Conservation (phyloP, 1,140 invertebrate genomes). For the Oppia nitens region DNA sequence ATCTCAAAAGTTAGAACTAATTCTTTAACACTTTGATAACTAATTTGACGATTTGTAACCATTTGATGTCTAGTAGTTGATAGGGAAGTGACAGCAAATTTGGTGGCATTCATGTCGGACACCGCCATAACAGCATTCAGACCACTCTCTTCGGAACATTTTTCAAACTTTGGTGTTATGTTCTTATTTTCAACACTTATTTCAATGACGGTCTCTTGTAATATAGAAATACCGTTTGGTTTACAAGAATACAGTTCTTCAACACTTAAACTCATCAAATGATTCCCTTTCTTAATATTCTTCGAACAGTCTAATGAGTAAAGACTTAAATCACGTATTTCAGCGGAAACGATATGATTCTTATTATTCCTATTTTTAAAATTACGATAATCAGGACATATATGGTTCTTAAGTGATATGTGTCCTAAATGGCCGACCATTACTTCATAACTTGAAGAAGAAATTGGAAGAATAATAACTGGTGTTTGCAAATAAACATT, state of each 20-base stretch:
- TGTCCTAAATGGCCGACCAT: conserved; percentile 82
- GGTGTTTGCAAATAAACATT: conserved; percentile 69
- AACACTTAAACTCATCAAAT: conserved; percentile 25
- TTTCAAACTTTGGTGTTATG: neutral
- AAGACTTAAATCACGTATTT: conserved; percentile 71
- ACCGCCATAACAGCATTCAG: neutral
- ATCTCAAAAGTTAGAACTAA: conserved; percentile 14
- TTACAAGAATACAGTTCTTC: conserved; percentile 49
- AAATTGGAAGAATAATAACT: conserved; percentile 65
- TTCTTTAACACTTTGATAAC: conserved; percentile 2
- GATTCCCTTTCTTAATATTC: conserved; percentile 34
- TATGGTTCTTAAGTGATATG: conserved; percentile 34
- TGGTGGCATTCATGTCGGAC: neutral
- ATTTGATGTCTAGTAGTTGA: too few species aligned
- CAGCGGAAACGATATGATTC: conserved; percentile 19
- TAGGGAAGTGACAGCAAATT: too few species aligned
- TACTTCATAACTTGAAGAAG: conserved; percentile 56
- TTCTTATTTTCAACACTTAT: conserved; percentile 17
- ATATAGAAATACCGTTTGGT: conserved; percentile 43
- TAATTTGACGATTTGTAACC: neutral
- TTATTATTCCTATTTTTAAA: neutral
- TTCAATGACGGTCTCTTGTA: conserved; percentile 64
- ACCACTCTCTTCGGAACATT: neutral
- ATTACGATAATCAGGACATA: neutral
- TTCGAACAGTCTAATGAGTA: conserved; percentile 40